phyloP scores from a whole-genome alignment of 2,888 invertebrate genomes.

The Malacosoma neustria region DNA sequence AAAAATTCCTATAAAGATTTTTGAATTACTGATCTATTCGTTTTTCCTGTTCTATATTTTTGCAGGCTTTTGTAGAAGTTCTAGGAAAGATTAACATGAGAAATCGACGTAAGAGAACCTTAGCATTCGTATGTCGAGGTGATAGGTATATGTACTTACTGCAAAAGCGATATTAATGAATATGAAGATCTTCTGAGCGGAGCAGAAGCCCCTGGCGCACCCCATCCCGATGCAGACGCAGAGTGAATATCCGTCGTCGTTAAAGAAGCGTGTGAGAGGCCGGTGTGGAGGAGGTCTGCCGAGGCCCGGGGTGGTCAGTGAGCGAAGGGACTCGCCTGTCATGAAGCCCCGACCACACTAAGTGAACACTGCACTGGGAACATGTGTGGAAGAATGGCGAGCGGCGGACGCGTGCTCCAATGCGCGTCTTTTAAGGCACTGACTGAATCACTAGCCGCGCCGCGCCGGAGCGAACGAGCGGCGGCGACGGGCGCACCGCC shows the following conservation, averaged over 20 bases:
- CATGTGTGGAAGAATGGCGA: constrained; percentile 7
- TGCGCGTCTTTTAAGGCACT: constrained; percentile 57
- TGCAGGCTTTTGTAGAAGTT: too few species aligned
- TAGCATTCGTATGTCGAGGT: too few species aligned
- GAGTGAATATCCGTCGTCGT: neutral
- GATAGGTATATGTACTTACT: constrained; percentile 46
- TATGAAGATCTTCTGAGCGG: constrained; percentile 58
- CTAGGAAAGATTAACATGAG: too few species aligned
- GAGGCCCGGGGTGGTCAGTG: neutral
- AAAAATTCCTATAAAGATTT: too few species aligned
- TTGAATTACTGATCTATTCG: too few species aligned
- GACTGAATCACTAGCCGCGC: constrained; percentile 11
- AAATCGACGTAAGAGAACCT: too few species aligned
- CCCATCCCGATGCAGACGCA: constrained; percentile 27
- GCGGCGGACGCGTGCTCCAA: constrained; percentile 8
- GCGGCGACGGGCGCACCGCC: constrained; percentile 3
- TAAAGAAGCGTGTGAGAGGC: neutral
- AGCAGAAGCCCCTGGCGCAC: constrained; percentile 48
- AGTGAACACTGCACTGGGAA: neutral
- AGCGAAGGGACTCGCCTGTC: neutral
- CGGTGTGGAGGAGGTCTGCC: neutral
- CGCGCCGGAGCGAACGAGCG: constrained; percentile 5
- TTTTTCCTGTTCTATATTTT: too few species aligned
- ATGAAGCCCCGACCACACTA: constrained; percentile 2
- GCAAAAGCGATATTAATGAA: constrained; percentile 68